Percentiles rank a stretch among this genome's conserved stretches.
phyloP scores from a whole-genome alignment of 2,797 vertebrate species.

The Cuniculus paca region DNA sequence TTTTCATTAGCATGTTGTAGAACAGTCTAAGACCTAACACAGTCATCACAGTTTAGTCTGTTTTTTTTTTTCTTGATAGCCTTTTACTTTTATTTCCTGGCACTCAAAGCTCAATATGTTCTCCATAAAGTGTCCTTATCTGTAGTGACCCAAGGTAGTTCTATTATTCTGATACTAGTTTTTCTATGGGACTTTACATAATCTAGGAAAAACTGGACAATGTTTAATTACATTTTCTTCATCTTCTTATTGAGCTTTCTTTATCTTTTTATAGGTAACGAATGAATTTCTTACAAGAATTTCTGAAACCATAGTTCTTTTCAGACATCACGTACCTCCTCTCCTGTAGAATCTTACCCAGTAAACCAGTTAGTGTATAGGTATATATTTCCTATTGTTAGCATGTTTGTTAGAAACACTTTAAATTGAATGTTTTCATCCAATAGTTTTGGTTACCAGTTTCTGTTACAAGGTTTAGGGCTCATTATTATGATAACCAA shows the following conservation, averaged over 20 bases:
- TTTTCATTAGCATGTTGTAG: constrained; percentile 2
- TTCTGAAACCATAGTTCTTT: neutral
- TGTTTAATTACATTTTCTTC: constrained; percentile 12
- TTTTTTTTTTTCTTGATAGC: neutral
- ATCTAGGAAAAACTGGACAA: neutral
- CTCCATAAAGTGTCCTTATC: neutral
- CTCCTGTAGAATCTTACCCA: neutral
- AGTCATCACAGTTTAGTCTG: neutral
- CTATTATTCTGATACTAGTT: neutral
- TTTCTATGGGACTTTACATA: neutral
- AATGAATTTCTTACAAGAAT: constrained; percentile 10
- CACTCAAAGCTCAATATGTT: constrained; percentile 21
- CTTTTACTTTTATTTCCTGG: neutral
- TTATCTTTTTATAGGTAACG: constrained; percentile 17
- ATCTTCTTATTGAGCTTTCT: constrained; percentile 1
- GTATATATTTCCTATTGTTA: constrained; percentile 1
- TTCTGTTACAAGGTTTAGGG: neutral
- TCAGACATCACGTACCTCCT: neutral
- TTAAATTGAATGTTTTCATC: neutral
- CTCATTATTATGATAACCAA: neutral
- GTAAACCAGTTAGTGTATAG: neutral
- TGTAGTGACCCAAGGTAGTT: neutral
- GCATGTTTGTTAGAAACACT: neutral
- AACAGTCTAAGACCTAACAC: neutral
- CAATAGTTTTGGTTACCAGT: neutral